Percentiles rank a stretch among this genome's conserved stretches.
Conservation (phyloP, 2,113 vertebrate species). For the Phylloscopus whistleri region DNA sequence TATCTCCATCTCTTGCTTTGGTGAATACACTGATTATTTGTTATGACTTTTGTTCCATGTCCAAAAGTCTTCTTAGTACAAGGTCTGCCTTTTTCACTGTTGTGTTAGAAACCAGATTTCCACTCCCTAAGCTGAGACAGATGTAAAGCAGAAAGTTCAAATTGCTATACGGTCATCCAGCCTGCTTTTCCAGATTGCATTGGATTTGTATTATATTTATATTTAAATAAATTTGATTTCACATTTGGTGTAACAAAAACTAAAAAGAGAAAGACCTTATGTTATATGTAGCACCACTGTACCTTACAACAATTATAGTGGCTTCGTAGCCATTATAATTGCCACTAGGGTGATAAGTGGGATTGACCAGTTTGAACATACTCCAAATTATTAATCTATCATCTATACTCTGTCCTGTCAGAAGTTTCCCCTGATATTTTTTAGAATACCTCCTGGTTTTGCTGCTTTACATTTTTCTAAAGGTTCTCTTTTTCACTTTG, state of each 20-base stretch:
- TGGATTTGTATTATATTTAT: neutral
- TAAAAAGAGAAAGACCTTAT: neutral
- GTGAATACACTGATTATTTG: neutral
- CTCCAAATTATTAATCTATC: neutral
- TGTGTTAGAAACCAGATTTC: neutral
- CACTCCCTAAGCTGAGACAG: neutral
- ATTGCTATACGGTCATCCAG: neutral
- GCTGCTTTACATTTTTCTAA: neutral
- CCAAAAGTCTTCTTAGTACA: neutral
- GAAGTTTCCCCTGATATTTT: neutral
- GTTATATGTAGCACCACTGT: neutral
- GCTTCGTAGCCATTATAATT: neutral
- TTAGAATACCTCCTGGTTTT: neutral
- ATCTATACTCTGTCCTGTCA: neutral
- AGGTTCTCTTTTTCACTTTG: neutral
- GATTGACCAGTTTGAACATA: neutral
- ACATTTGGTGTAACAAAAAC: neutral
- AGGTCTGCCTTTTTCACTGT: neutral
- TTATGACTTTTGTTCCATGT: neutral
- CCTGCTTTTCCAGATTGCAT: neutral
- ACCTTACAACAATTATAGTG: neutral
- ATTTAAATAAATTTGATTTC: neutral
- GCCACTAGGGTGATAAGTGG: rapidly evolving
- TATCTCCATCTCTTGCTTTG: neutral
- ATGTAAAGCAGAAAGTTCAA: neutral